Evolutionary conservation across 2,797 vertebrate genomes (phyloP).

Genomic region (Rousettus madagascariensis): DNA sequence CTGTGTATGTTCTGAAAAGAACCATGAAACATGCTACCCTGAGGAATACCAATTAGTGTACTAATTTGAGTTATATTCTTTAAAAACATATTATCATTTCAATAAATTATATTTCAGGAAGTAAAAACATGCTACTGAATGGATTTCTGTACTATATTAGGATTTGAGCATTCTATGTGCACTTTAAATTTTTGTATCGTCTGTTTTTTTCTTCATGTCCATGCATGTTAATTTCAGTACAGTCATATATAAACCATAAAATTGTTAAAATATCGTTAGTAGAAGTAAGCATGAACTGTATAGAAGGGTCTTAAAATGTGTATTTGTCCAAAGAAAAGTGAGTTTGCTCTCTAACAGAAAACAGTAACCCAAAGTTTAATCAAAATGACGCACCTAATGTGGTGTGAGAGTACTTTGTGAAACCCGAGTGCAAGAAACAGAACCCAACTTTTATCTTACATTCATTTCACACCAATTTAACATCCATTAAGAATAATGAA

Average conservation of each 20-base stretch:
- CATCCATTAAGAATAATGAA: conserved; percentile 65
- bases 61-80: background rate
- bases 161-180: background rate
- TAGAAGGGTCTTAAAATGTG: background rate
- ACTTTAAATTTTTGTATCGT: background rate
- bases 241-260: background rate
- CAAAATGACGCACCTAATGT: background rate
- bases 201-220: background rate
- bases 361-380: background rate
- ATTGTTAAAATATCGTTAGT: conserved; percentile 28
- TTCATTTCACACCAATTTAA: conserved; percentile 55
- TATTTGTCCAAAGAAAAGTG: conserved; percentile 7
- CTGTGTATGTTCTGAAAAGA: background rate
- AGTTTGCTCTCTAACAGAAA: background rate
- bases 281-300: conserved; percentile 4
- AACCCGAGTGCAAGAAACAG: background rate
- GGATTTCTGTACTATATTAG: background rate
- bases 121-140: background rate
- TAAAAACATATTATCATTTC: background rate
- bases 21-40: background rate
- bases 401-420: conserved; percentile 36
- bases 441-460: conserved; percentile 59
- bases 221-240: background rate
- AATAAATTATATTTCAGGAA: background rate
- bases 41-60: background rate